Percentiles rank a stretch among this genome's conserved stretches.
phyloP scores from a whole-genome alignment of 1,140 invertebrate species.

The Conus betulinus region DNA sequence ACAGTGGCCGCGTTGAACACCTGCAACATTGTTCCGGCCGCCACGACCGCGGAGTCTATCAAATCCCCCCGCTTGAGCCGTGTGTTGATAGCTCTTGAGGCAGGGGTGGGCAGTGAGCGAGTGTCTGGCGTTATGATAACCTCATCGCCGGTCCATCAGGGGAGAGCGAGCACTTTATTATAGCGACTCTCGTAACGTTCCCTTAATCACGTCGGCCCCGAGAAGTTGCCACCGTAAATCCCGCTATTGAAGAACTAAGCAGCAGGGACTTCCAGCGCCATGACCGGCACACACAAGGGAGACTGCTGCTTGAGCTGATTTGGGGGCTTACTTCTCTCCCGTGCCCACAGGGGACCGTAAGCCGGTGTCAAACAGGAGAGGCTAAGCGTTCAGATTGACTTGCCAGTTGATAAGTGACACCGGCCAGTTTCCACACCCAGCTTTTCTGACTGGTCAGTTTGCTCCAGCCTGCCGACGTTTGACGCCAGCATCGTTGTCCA shows the following conservation, averaged over 20 bases:
- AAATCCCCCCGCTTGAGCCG: background rate
- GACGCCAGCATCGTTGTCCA: too few species aligned
- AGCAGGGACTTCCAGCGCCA: background rate
- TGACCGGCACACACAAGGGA: background rate
- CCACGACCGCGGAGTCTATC: background rate
- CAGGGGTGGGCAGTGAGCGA: background rate
- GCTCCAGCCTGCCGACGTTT: too few species aligned
- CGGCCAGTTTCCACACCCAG: too few species aligned
- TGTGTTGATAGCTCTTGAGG: background rate
- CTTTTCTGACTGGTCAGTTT: too few species aligned
- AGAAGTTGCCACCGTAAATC: background rate
- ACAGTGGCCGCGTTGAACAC: too few species aligned
- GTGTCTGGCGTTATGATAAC: background rate
- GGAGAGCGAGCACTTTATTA: background rate
- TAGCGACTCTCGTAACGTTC: background rate
- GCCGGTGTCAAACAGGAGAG: background rate
- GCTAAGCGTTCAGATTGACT: background rate
- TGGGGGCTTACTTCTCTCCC: background rate
- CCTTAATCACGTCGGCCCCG: background rate
- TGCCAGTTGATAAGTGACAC: background rate
- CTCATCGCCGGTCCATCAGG: background rate
- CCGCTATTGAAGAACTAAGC: background rate
- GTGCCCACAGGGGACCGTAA: background rate
- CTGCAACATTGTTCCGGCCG: too few species aligned
- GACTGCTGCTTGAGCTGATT: background rate